A percentile compares a stretch with the other conserved stretches of the same genome.
Evolutionary conservation across 2,888 invertebrate species (phyloP).

Genomic region (Conus canariensis): DNA sequence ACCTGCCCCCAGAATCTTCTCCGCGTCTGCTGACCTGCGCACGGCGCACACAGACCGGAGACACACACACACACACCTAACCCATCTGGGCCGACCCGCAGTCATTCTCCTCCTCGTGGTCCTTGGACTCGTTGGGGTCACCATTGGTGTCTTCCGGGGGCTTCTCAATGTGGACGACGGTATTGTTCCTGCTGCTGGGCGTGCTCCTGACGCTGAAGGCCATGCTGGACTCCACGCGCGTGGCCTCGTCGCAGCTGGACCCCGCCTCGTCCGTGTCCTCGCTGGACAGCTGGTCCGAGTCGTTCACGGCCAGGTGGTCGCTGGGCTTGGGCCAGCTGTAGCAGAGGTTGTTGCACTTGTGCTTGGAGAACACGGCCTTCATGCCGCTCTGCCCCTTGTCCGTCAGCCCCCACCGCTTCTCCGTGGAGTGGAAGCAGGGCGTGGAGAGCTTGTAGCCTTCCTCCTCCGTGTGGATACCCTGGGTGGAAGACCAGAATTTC

Average conservation of each 20-base stretch:
- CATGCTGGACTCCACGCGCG: conserved; percentile 1
- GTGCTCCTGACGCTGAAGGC: neutral
- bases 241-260: conserved; percentile 18
- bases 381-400: conserved; percentile 50
- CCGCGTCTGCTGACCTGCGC: no score
- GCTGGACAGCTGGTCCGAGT: neutral
- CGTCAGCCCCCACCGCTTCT: conserved; percentile 46
- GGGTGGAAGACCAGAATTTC: neutral
- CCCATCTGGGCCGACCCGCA: no score
- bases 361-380: conserved; percentile 48
- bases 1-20: no score
- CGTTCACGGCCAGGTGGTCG: conserved; percentile 16
- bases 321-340: conserved; percentile 38
- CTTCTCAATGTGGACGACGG: neutral
- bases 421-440: conserved; percentile 54
- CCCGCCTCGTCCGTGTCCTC: conserved; percentile 29
- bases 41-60: no score
- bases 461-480: conserved; percentile 53
- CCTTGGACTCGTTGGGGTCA: no score
- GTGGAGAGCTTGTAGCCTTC: conserved; percentile 54
- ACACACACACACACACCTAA: no score
- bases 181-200: neutral
- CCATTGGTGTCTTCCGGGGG: no score
- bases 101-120: no score
- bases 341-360: conserved; percentile 55